phyloP scores from a whole-genome alignment of 2,113 vertebrate genomes.

The Sigmodon hispidus region DNA sequence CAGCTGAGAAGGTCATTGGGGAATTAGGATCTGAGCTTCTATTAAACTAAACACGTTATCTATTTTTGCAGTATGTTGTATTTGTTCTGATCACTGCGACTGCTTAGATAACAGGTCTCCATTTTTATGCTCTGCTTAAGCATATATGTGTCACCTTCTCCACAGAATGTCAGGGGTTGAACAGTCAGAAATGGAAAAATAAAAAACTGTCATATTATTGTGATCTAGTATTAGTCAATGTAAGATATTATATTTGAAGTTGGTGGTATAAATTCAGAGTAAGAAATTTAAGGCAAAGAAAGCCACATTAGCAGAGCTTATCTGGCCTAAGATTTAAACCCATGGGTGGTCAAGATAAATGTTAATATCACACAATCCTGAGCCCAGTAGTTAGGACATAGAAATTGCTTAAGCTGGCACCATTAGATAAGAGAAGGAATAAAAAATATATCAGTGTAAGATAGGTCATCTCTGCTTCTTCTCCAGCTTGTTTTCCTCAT shows the following conservation, averaged over 20 bases:
- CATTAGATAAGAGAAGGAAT: conserved; percentile 64
- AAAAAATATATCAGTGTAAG: neutral
- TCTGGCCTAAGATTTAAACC: conserved; percentile 51
- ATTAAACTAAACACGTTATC: conserved; percentile 71
- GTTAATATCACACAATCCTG: conserved; percentile 45
- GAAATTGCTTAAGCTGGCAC: conserved; percentile 41
- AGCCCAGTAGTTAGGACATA: neutral
- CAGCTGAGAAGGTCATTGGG: conserved; percentile 43
- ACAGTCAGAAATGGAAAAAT: conserved; percentile 56
- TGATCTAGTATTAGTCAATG: conserved; percentile 36
- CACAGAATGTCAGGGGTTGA: conserved; percentile 47
- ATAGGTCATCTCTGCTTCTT: conserved; percentile 21
- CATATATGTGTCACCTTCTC: conserved; percentile 52
- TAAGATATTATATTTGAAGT: conserved; percentile 66
- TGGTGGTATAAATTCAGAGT: conserved; percentile 60
- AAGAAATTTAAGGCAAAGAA: conserved; percentile 34
- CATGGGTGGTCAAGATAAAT: conserved; percentile 61
- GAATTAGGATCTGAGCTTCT: conserved; percentile 64
- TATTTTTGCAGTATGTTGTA: conserved; percentile 71
- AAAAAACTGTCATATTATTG: neutral
- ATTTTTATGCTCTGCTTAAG: conserved; percentile 70
- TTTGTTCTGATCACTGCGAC: conserved; percentile 70
- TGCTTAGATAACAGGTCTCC: conserved; percentile 66
- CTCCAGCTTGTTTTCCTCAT: neutral
- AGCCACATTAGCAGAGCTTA: conserved; percentile 18